These are phyloP conservation scores for Simalia tracyae DNA, from an alignment of 2,797 vertebrate genomes.

Conservation along the genomic window DNA sequence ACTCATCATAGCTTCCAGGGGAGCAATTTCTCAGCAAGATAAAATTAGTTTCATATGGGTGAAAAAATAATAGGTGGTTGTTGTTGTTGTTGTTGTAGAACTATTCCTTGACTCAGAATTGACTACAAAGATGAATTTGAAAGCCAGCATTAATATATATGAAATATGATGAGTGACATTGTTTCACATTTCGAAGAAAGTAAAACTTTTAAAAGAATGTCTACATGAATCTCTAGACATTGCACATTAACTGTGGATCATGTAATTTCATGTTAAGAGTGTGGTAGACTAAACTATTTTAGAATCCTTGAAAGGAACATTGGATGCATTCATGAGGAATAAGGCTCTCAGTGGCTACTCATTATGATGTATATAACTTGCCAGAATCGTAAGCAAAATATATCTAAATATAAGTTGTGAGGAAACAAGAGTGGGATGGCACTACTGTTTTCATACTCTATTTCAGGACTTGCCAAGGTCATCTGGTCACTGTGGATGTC, in stretches of 20 bases:
- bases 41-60: background rate
- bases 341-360: background rate
- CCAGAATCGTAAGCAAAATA: background rate
- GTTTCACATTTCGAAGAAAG: background rate
- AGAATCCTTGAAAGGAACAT: background rate
- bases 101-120: background rate
- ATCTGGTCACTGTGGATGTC: background rate
- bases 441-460: background rate
- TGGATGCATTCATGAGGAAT: background rate
- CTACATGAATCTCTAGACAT: background rate
- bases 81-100: background rate
- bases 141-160: background rate
- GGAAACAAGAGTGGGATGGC: background rate
- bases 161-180: background rate
- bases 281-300: background rate
- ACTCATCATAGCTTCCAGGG: background rate
- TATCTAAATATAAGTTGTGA: background rate
- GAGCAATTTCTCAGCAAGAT: conserved; percentile 23
- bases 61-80: background rate
- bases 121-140: background rate
- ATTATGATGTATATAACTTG: background rate
- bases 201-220: background rate
- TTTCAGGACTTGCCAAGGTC: background rate
- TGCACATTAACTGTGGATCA: background rate
- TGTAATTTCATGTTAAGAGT: too few relatives aligned